Evolutionary conservation across 64 coral and sea anemone species (phyloP), one percentile per base, ranked within the genome.

Genomic region (Montipora efflorescens): DNA sequence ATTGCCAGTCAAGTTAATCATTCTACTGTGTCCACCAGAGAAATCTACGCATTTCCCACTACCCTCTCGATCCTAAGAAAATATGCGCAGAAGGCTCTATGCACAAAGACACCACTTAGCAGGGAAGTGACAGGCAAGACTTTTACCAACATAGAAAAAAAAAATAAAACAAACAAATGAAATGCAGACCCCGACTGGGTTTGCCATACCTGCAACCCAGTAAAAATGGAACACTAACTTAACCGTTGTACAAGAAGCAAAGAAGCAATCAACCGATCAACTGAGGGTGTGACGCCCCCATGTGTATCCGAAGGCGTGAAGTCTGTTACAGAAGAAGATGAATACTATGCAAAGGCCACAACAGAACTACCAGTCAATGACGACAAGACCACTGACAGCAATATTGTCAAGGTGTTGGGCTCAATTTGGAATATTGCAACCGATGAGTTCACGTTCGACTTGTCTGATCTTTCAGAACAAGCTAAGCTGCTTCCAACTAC

Each of bases 371-470:
- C 76, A 22, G 78, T 77, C 44, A 72, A 80, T 5, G 47, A 23
- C 59, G 47, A 91, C 67, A 47, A 80, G 20, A 28, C 64, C 64
- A 3, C 52, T 55, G 52, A 55, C 3, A 55, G 52, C 52, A 55
- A 55, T 10, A 55, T 55, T 55, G 52, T 91, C 79, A 82, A 71
- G 77, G 62, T 82, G 64, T 79, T 80, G 77, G 77, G 77, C 47
- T 48, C 90, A 81, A 72, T 79, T 66, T 93, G 91, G 76, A 81
- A 93, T 19, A 93, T 59, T 57, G 76, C 85, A 88, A 93, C 59
- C 8, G 83, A 93, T 19, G 44, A 87, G 25, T 43, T 88, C 76
- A 79, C n/a, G 52, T 93, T 92, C 23, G 15, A 92, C 61, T 69
- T 92, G 19, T 50, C 14, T 13, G 78, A 92, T 48, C 7, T 79